Evolutionary conservation across 2,797 vertebrate species (phyloP).

Genomic region (Sarcophilus harrisii): DNA sequence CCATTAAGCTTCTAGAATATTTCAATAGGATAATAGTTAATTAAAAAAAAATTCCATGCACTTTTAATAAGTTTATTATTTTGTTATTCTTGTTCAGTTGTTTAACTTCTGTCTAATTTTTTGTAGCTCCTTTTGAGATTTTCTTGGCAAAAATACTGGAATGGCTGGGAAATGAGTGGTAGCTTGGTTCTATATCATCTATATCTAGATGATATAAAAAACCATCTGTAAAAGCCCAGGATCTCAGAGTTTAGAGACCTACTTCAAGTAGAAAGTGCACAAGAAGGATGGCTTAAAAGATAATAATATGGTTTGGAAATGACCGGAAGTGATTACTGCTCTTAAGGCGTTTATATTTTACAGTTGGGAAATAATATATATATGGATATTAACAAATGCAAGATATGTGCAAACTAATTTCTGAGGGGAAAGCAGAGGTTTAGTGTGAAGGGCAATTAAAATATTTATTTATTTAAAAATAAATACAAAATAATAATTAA

Average conservation of each 20-base stretch:
- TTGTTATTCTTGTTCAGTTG: neutral
- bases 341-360: neutral
- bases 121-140: neutral
- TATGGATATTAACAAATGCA: neutral
- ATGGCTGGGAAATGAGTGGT: neutral
- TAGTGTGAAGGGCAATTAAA: no score
- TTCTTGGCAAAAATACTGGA: neutral
- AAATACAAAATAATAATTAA: no score
- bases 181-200: neutral
- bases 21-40: neutral
- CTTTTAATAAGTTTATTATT: neutral
- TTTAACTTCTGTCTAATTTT: neutral
- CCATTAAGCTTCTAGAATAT: neutral
- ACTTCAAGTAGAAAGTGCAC: neutral
- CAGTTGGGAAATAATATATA: neutral
- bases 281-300: neutral
- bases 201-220: neutral
- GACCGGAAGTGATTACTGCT: neutral
- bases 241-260: neutral
- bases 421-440: no score
- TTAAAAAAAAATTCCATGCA: neutral
- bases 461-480: no score
- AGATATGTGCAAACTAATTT: neutral
- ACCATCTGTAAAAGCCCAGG: neutral
- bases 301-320: neutral